Evolutionary conservation across 2,797 vertebrate species (phyloP).

Genomic region (Cygnus olor): DNA sequence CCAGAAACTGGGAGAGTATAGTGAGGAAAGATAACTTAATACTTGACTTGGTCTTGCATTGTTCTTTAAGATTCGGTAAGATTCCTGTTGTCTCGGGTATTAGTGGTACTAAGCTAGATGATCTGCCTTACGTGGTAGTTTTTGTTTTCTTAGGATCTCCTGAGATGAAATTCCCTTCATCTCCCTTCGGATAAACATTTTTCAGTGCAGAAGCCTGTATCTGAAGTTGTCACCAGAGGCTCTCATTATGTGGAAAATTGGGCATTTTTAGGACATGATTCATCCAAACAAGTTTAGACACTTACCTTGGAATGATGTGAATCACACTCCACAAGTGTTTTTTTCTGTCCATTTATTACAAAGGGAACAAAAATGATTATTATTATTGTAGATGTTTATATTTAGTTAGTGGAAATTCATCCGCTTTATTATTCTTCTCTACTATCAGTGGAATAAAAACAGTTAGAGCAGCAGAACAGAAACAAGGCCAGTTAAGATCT

Average conservation of each 20-base stretch:
- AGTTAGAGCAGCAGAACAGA: neutral
- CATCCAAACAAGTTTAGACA: slow-evolving; percentile 1
- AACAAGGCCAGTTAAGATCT: neutral
- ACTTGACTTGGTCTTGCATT: neutral
- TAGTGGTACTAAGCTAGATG: neutral
- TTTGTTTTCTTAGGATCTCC: neutral
- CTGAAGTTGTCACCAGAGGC: neutral
- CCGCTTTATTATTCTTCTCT: neutral
- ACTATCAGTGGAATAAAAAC: neutral
- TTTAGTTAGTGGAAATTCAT: neutral
- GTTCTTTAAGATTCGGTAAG: neutral
- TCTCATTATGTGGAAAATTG: neutral
- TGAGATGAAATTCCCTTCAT: neutral
- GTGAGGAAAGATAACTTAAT: neutral
- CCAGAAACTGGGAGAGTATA: neutral
- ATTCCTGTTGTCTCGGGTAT: neutral
- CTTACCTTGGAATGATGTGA: neutral
- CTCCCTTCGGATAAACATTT: neutral
- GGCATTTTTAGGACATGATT: slow-evolving; percentile 14
- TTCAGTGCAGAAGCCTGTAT: neutral
- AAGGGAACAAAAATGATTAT: neutral
- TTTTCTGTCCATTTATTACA: neutral
- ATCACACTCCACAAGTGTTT: slow-evolving; percentile 11
- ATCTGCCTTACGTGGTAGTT: neutral
- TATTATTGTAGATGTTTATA: slow-evolving; percentile 11